These are phyloP conservation scores for Apteryx owenii DNA, from an alignment of 2,113 vertebrate species.

Conservation along the genomic window DNA sequence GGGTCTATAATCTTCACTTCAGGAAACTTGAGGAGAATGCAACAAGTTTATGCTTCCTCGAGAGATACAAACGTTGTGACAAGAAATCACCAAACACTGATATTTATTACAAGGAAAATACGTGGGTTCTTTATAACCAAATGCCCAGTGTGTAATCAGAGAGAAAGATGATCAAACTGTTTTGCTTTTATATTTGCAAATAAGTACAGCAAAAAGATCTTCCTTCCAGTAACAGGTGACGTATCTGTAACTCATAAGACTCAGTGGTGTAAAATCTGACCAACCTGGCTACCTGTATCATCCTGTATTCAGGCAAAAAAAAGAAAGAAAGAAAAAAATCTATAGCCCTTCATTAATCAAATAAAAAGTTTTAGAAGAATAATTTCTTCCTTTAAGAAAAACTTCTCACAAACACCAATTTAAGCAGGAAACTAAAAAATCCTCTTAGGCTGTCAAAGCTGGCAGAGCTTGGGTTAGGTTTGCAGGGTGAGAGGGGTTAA, in stretches of 20 bases:
- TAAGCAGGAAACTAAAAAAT: neutral
- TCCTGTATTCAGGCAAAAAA: neutral
- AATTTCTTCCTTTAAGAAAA: neutral
- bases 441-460: neutral
- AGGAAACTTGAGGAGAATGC: neutral
- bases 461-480: neutral
- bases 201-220: neutral
- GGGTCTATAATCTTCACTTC: neutral
- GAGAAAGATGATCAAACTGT: neutral
- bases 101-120: neutral
- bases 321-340: neutral
- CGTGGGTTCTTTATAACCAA: neutral
- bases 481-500: neutral
- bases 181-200: neutral
- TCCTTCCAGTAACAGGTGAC: neutral
- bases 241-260: neutral
- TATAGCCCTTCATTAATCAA: rapidly evolving
- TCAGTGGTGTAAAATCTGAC: neutral
- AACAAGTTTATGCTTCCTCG: neutral
- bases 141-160: neutral
- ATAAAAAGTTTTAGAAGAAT: neutral
- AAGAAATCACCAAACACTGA: neutral
- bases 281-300: neutral
- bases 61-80: neutral
- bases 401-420: neutral